Evolutionary conservation across 2,113 vertebrate genomes (phyloP), one percentile per base, ranked within the genome.

Genomic region (Maccullochella peelii): DNA sequence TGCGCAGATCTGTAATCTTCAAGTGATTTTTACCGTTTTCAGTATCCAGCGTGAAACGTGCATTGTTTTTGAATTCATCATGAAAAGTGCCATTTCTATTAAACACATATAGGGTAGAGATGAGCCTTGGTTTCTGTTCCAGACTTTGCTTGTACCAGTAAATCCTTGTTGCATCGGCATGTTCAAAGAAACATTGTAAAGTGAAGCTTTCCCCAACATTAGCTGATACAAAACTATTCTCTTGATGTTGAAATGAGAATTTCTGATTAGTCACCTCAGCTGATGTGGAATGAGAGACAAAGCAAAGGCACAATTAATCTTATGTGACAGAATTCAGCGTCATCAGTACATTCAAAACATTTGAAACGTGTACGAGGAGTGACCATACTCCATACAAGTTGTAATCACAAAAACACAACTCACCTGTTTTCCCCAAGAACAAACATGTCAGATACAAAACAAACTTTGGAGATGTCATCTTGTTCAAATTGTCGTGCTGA

Each of bases 71-170:
- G 69, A 91, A 93, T 10, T 87, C 85, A 20, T 50, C 1, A 12
- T 71, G 9, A 30, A 91, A 87, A 3, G 7, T 16, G 2, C 6
- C 27, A 0, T 20, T 0, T 33, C 47, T 50, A 0, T 38, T 14
- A 15, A 73, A 42, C 8, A 27, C 79, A 20, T 75, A 86, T 36
- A 47, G 78, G 10, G 47, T 52, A 20, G 89, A 85, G 11, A 94
- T 57, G 0, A 89, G 63, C 8, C 5, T 42, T 1, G 77, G 92
- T 54, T 81, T 89, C 11, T 85, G 42, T 67, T 87, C 91, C 8
- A 79, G 50, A 30, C 44, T n/a, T 52, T 94, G 92, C 49, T 90
- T 92, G 9, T 78, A 92, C 92, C 91, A 94, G 63, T 70, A 82
- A 33, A 83, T 58, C 30, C n/a, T 78, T 18, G 30, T 0, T 1